Base-by-base conservation (phyloP, 2,888 invertebrate species). In the Patella pellucida region DNA sequence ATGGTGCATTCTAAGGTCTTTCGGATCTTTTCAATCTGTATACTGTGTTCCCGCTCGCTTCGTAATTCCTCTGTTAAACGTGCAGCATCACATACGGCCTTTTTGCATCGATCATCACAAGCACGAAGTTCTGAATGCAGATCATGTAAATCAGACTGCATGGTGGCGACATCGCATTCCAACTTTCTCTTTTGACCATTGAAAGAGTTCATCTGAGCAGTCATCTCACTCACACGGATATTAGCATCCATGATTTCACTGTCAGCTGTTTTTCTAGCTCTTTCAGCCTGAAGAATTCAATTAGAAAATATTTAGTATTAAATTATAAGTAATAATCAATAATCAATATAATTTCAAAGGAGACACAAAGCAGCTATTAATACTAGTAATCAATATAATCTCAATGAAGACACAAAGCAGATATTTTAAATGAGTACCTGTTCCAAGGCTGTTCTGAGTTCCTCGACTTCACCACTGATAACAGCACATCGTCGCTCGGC, bases 181-280 rank as follows among this genome's bases (percentile, higher is more conserved):
- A 99, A 94, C 94, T 99, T 98, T 95, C 98, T 96, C 96, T 98
- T 99, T 93, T 97, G 96, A 88, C 96, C 96, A 82, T 96, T 95
- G 90, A 98, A 94, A 87, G 97, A 97, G 82, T 96, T 95, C 92
- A 95, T 96, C 92, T 97, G 96, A 86, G 96, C 96, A 89, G 95
- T 94, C 84, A 98, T 94, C 92, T 99, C 99, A 93, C 97, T 98
- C 92, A 97, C 94, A 92, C 97, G 96, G 92, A 99, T 99, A 92
- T 97, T 97, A 89, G 98, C 96, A 92, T 99, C 99, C 87, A 96
- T 95, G 91, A 97, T 93, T 93, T 99, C 98, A 91, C 96, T 95
- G 93, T 99, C 98, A 88, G 97, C 97, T 92, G 97, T 96, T 92
- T 98, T 96, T 91, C 99, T 96, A 87, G 96, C 97, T 85, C 98